phyloP scores from a whole-genome alignment of 1,140 invertebrate species.

The Tetramorium simillimum region DNA sequence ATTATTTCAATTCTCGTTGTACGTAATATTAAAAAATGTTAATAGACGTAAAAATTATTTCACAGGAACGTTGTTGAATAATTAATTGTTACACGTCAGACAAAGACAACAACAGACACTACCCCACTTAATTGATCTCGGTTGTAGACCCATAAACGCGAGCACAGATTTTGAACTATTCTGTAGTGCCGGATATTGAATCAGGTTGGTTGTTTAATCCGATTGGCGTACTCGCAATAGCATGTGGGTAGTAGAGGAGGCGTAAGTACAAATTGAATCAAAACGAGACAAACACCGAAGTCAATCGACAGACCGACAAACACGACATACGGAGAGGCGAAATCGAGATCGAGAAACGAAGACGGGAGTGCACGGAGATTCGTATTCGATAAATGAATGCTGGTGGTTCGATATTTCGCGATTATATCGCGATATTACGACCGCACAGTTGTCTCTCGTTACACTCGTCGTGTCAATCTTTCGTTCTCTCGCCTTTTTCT shows the following conservation, averaged over 20 bases:
- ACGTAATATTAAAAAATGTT: background rate
- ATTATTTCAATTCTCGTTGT: background rate
- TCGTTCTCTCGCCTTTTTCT: background rate
- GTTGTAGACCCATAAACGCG: background rate
- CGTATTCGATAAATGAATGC: constrained; percentile 44
- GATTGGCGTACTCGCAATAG: constrained; percentile 11
- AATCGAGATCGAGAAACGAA: constrained; percentile 25
- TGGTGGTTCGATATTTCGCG: constrained; percentile 47
- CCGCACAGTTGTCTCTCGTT: constrained; percentile 35
- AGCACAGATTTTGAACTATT: background rate
- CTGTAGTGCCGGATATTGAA: background rate
- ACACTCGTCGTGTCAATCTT: constrained; percentile 11
- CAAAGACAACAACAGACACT: background rate
- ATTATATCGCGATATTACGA: constrained; percentile 3
- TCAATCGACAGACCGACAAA: constrained; percentile 29
- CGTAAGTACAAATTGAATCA: constrained; percentile 56
- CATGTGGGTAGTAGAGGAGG: constrained; percentile 29
- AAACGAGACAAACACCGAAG: constrained; percentile 64
- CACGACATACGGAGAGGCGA: constrained; percentile 12
- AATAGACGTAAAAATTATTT: background rate
- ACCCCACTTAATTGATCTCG: background rate
- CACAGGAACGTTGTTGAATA: background rate
- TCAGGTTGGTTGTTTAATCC: constrained; percentile 43
- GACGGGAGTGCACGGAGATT: constrained; percentile 23
- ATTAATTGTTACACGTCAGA: background rate